Evolutionary conservation across 2,113 vertebrate species (phyloP).

Genomic region (Ailuropoda melanoleuca): DNA sequence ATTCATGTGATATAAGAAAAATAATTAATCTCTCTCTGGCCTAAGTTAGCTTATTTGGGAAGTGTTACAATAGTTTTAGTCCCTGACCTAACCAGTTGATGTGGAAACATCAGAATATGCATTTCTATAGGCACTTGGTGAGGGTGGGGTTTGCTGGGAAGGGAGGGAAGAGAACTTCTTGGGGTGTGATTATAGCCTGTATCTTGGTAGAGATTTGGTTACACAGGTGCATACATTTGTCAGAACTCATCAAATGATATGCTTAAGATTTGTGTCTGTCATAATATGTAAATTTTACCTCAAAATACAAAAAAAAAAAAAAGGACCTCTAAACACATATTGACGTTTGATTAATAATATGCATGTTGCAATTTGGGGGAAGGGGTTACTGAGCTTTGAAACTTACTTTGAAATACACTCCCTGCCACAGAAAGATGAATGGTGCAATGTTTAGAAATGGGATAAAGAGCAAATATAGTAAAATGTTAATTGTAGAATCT

Average conservation of each 20-base stretch:
- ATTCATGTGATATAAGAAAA: slow-evolving; percentile 39
- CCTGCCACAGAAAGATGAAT: not conserved
- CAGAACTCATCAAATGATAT: slow-evolving; percentile 25
- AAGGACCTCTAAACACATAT: not conserved
- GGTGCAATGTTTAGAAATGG: not conserved
- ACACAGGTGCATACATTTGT: not conserved
- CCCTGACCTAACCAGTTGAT: not conserved
- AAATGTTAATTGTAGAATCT: slow-evolving; percentile 30
- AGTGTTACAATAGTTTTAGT: not conserved
- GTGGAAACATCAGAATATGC: not conserved
- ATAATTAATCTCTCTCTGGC: not conserved
- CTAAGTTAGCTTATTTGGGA: not conserved
- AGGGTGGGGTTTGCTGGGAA: not conserved
- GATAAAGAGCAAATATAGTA: not conserved
- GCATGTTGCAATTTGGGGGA: not conserved
- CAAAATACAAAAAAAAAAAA: not conserved
- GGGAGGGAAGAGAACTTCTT: not conserved
- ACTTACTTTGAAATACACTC: slow-evolving; percentile 9
- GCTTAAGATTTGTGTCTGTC: not conserved
- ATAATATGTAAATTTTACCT: not conserved
- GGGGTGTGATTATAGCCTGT: not conserved
- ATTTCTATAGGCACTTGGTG: not conserved
- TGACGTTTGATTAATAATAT: not conserved
- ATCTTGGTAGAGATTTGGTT: not conserved
- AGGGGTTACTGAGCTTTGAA: not conserved